Conservation (phyloP, 1,140 invertebrate genomes). For the Callitettix versicolor region DNA sequence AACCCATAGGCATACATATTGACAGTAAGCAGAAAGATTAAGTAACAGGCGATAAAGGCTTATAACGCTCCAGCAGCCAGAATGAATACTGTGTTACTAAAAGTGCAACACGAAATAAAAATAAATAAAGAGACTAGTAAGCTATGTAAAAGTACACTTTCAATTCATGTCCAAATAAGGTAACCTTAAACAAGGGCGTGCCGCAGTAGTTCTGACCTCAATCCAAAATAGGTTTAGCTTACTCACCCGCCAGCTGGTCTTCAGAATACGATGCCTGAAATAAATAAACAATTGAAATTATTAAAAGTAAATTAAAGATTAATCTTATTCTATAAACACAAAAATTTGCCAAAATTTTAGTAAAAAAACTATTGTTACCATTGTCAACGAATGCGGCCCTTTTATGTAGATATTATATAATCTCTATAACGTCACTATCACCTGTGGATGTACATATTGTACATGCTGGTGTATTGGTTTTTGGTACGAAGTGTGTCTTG, state of each 20-base stretch:
- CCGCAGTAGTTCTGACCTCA: constrained; percentile 28
- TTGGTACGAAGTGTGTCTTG: no score
- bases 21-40: background rate
- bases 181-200: constrained; percentile 25
- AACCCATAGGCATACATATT: constrained; percentile 37
- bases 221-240: constrained; percentile 27
- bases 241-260: constrained; percentile 83
- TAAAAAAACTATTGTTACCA: constrained; percentile 1
- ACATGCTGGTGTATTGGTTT: no score
- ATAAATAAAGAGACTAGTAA: constrained; percentile 35
- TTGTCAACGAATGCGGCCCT: background rate
- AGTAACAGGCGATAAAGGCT: constrained; percentile 3
- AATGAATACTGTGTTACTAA: constrained; percentile 12
- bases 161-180: constrained; percentile 31
- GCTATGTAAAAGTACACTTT: constrained; percentile 25
- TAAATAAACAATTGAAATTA: constrained; percentile 24
- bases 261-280: constrained; percentile 78
- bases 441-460: no score
- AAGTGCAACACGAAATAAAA: constrained; percentile 22
- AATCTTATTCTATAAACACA: background rate
- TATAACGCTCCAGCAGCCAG: constrained; percentile 9
- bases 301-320: background rate
- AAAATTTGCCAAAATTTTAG: background rate
- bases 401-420: no score
- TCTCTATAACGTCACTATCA: no score